Percentiles rank a stretch among this genome's conserved stretches.
Evolutionary conservation across 2,888 invertebrate genomes (phyloP).

Genomic region (Scaptomyza caliginosa): DNA sequence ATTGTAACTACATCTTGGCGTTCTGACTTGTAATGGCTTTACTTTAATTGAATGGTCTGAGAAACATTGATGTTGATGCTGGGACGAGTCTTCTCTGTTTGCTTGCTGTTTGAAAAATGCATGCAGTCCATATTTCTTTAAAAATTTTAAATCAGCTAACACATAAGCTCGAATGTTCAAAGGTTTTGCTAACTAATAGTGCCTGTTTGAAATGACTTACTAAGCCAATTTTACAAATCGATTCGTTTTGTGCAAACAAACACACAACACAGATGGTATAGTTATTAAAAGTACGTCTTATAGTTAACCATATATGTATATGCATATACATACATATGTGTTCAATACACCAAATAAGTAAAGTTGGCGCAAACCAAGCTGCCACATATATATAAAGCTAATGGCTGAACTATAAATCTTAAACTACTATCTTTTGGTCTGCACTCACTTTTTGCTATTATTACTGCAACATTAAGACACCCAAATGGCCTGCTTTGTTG

Average conservation of each 20-base stretch:
- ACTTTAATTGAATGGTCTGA: conserved; percentile 76
- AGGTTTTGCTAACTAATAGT: too few relatives aligned
- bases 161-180: too few relatives aligned
- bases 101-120: too few relatives aligned
- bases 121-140: too few relatives aligned
- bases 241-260: too few relatives aligned
- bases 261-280: too few relatives aligned
- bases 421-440: conserved; percentile 56
- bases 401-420: conserved; percentile 65
- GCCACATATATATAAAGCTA: not conserved
- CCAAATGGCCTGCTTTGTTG: conserved; percentile 67
- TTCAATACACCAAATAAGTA: conserved; percentile 6
- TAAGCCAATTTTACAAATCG: too few relatives aligned
- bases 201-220: too few relatives aligned
- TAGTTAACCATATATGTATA: not conserved
- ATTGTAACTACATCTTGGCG: conserved; percentile 25
- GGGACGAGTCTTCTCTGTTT: conserved; percentile 49
- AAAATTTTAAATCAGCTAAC: too few relatives aligned
- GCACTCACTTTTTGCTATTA: conserved; percentile 73
- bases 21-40: conserved; percentile 63
- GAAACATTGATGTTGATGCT: conserved; percentile 9
- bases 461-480: conserved; percentile 74
- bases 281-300: too few relatives aligned
- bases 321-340: conserved; percentile 16
- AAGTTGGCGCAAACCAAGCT: conserved; percentile 12